Conservation (phyloP, 2,113 vertebrate species). For the Chaenogobius annularis region DNA sequence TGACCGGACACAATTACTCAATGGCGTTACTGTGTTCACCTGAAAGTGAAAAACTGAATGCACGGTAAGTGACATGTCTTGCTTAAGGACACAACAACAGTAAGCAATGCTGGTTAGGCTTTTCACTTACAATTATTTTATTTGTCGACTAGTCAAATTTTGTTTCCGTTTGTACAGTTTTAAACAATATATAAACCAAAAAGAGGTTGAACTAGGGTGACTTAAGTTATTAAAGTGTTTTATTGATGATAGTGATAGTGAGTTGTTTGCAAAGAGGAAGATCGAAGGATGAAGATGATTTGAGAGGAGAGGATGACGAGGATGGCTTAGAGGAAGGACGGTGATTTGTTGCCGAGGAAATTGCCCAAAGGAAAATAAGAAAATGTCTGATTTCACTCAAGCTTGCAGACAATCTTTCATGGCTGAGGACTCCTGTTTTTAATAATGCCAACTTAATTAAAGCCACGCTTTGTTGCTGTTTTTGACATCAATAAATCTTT, state of each 20-base stretch:
- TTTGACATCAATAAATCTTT: slow-evolving; percentile 48
- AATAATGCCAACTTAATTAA: slow-evolving; percentile 52
- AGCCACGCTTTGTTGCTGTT: slow-evolving; percentile 24
- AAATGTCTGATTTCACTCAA: slow-evolving; percentile 41
- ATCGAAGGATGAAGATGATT: neutral
- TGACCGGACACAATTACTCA: neutral
- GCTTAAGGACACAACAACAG: neutral
- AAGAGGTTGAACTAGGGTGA: too few species aligned
- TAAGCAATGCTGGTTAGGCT: neutral
- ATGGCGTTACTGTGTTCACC: neutral
- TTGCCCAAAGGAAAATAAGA: neutral
- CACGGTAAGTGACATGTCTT: neutral
- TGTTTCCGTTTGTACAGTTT: too few species aligned
- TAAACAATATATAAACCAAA: too few species aligned
- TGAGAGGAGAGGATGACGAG: neutral
- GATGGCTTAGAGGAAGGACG: neutral
- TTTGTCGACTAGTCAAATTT: too few species aligned
- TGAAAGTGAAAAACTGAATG: neutral
- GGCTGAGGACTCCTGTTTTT: slow-evolving; percentile 50
- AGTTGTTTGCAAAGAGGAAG: neutral
- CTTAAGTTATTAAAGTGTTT: too few species aligned
- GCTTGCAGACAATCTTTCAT: slow-evolving; percentile 41
- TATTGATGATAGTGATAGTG: too few species aligned
- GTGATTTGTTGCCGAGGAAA: neutral
- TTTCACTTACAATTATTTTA: too few species aligned